A percentile compares a stretch with the other conserved stretches of the same genome.
phyloP scores from a whole-genome alignment of 2,888 invertebrate genomes.

The Seira sanloemensis region DNA sequence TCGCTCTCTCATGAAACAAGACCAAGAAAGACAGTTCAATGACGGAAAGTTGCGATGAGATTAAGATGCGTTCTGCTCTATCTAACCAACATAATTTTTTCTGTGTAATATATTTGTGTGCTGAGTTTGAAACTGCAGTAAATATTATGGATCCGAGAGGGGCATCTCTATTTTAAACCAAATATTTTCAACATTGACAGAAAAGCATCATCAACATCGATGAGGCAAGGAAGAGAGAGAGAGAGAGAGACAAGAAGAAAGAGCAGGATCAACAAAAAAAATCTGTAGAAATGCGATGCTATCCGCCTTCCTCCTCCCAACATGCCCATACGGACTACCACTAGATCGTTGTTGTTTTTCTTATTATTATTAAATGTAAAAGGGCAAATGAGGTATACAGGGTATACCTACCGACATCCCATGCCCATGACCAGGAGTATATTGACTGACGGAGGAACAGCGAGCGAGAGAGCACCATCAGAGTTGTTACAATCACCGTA shows the following conservation, averaged over 20 bases:
- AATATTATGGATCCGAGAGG: background rate
- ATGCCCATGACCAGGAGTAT: background rate
- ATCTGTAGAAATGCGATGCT: constrained; percentile 20
- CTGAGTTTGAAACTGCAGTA: background rate
- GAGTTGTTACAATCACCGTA: background rate
- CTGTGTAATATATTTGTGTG: background rate
- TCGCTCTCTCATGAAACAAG: no score
- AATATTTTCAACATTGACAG: background rate
- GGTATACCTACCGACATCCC: background rate
- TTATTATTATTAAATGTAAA: background rate
- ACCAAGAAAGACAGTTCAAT: background rate
- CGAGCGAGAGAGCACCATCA: background rate
- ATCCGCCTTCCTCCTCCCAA: constrained; percentile 30
- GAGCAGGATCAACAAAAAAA: background rate
- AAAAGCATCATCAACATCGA: background rate
- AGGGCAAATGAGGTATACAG: background rate
- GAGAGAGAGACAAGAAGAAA: constrained; percentile 12
- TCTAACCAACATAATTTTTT: no score
- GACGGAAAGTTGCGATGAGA: background rate
- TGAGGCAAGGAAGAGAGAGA: background rate
- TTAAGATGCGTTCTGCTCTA: background rate
- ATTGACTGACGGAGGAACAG: background rate
- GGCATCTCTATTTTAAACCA: background rate
- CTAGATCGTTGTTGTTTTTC: constrained; percentile 32
- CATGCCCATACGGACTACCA: background rate